Evolutionary conservation across 2,113 vertebrate species (phyloP), one percentile per base, ranked within the genome.

Genomic region (Tetrao urogallus): DNA sequence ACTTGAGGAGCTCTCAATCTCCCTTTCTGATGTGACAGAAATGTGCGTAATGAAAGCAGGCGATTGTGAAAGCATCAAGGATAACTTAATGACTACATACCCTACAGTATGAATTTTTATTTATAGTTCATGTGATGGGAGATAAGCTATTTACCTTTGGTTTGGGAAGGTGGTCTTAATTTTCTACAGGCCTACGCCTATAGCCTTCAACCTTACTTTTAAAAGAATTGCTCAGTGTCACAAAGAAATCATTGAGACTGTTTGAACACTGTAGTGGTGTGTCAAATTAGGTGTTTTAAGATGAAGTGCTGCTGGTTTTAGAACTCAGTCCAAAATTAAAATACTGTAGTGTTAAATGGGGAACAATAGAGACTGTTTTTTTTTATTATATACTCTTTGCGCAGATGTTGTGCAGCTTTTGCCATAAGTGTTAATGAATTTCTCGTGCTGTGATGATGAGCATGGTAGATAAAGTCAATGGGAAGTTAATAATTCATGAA

Each of bases 401-500:
- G 19, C n/a, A 90, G 9, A 24, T 54, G 52, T 77, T 90, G 16
- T 67, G 69, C 16, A 71, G n/a, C 69, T 80, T 92, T 87, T 69
- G 50, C 43, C 0, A 0, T 36, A 83, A 70, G 28, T 27, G 20
- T 75, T 75, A 75, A 78, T 83, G n/a, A 77, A 76, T 81, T 94
- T 84, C 56, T 88, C 27, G 14, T 86, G 45, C 45, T 65, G 36
- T 80, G 18, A 15, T 92, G 65, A 42, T 69, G 18, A 69, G 65
- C 17, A 5, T 40, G 36, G 42, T 36, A 47, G 42, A 47, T 86
- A 75, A 90, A 83, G 57, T 65, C 58, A 64, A 43, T 58, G 72
- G 3, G 48, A 94, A 94, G 63, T 79, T 88, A 89, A 45, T 88
- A 88, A 88, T 76, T 91, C 43, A 85, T 20, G 50, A 38, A 64